Evolutionary conservation across 2,888 invertebrate genomes (phyloP), one percentile per base, ranked within the genome.

Genomic region (Clepsis dumicolana): DNA sequence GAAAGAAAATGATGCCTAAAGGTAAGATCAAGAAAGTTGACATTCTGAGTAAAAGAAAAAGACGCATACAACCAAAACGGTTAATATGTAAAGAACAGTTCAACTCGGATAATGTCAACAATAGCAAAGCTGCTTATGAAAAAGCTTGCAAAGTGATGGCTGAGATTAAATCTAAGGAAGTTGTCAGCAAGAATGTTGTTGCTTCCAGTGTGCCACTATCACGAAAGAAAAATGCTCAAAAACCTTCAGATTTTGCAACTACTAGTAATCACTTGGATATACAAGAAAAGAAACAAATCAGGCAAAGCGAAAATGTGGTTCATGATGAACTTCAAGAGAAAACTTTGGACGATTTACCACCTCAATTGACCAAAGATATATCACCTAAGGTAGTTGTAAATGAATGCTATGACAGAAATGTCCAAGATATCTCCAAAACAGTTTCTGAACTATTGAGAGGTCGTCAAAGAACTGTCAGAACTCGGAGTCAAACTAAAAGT

Each of bases 71-170:
- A 74, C 72, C 72, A 35, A 82, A 78, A 71, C 70, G 70, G 38
- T 41, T 75, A 16, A 48, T 69, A 32, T 60, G 71, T 44, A 72
- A 71, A 70, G 71, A 72, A 61, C 72, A 72, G 14, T 72, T 71
- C 29, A 64, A 60, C n/a, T 70, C 72, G 68, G 75, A 75, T 25
- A 72, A 81, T 44, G 69, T 85, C 14, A 21, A 16, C n/a, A 85
- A 88, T 72, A 78, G 83, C 62, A 87, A 86, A 76, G 72, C 73
- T 41, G 84, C 82, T 38, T 90, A 88, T 76, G 87, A 88, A 72
- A 91, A 88, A 65, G 88, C 91, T 50, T 78, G 85, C 1, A 84
- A 82, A 78, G 75, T 90, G 41, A 84, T 90, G 80, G 76, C 85
- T 21, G 85, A 88, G 76, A 62, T 85, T 21, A 90, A 85, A 59